These are phyloP conservation scores for Auanema freiburgensis DNA, from an alignment of 2,888 invertebrate genomes.

Conservation along the genomic window DNA sequence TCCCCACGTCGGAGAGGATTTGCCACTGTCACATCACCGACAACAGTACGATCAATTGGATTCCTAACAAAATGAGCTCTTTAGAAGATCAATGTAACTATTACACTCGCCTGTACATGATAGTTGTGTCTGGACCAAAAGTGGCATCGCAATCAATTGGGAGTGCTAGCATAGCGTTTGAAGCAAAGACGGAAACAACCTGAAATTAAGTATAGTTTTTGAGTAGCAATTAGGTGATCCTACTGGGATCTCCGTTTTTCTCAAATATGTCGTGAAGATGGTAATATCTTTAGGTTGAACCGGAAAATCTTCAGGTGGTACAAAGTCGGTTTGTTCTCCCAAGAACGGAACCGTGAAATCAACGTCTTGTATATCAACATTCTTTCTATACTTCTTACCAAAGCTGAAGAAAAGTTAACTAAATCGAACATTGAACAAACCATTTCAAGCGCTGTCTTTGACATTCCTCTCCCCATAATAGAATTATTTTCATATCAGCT, in stretches of 20 bases:
- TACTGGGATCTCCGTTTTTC: slow-evolving; percentile 1
- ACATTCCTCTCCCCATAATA: slow-evolving; percentile 1
- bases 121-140: slow-evolving; percentile 1
- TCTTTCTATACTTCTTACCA: not conserved
- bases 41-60: too few species aligned
- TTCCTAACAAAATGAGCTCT: too few species aligned
- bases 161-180: not conserved
- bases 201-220: not conserved
- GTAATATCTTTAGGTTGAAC: not conserved
- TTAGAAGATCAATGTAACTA: too few species aligned
- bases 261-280: not conserved
- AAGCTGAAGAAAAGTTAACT: not conserved
- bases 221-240: too few species aligned
- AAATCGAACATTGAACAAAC: not conserved
- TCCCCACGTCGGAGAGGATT: too few species aligned
- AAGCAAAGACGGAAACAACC: not conserved
- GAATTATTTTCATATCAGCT: not conserved
- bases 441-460: not conserved
- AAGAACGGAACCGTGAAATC: not conserved
- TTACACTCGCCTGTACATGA: not conserved
- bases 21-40: too few species aligned
- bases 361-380: not conserved
- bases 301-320: not conserved
- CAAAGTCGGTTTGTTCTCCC: not conserved
- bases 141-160: not conserved